Conservation (phyloP, 2,888 invertebrate genomes). For the Ormyrus thymus region DNA sequence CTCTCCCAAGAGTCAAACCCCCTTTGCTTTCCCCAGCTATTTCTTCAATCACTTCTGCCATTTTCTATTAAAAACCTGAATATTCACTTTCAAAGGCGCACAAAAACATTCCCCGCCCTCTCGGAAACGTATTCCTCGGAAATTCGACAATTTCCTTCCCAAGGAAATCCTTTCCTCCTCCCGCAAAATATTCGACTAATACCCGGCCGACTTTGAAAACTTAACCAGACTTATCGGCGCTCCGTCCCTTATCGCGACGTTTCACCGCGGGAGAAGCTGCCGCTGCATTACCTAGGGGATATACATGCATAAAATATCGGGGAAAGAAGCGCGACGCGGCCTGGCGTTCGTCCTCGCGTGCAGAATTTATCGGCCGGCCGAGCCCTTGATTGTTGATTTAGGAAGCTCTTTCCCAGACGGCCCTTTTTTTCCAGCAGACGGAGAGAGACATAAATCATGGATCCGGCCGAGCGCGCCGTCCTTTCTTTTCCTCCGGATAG, state of each 20-base stretch:
- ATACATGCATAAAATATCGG: conserved; percentile 48
- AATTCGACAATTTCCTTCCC: too few relatives aligned
- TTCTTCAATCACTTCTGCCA: too few relatives aligned
- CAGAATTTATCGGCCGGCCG: not conserved
- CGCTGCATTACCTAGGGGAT: conserved; percentile 35
- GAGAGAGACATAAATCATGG: conserved; percentile 45
- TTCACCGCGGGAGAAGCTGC: conserved; percentile 14
- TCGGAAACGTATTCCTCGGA: too few relatives aligned
- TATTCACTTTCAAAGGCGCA: not conserved
- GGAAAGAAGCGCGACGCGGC: not conserved
- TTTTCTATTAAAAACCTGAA: not conserved
- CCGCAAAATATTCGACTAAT: too few relatives aligned
- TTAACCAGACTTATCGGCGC: conserved; percentile 3
- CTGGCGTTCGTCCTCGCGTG: conserved; percentile 5
- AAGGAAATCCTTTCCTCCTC: too few relatives aligned
- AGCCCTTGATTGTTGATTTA: conserved; percentile 53
- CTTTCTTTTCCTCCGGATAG: not conserved
- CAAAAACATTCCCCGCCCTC: not conserved
- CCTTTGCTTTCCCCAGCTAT: too few relatives aligned
- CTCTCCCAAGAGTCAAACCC: too few relatives aligned
- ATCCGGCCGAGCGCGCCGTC: not conserved
- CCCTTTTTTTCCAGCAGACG: not conserved
- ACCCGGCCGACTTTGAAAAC: conserved; percentile 16
- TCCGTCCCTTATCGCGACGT: not conserved
- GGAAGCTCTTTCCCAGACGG: conserved; percentile 7